Conservation (phyloP, 2,113 vertebrate genomes). For the Neopipo cinnamomea region DNA sequence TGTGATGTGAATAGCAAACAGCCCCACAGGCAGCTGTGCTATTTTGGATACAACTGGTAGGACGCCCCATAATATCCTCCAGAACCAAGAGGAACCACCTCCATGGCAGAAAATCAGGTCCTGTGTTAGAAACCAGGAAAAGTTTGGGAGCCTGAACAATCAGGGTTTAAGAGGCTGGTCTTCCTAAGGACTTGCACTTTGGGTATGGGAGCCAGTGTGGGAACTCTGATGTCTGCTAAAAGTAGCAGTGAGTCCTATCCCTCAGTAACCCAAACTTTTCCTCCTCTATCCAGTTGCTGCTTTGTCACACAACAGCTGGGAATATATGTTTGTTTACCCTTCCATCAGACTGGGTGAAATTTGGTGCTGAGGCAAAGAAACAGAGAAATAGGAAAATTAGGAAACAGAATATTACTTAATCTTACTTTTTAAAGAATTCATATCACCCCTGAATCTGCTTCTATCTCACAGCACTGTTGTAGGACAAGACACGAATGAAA, state of each 20-base stretch:
- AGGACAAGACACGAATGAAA: neutral
- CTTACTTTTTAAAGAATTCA: neutral
- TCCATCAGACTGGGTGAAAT: neutral
- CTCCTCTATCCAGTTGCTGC: neutral
- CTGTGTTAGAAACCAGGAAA: neutral
- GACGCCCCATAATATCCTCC: neutral
- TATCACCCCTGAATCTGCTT: neutral
- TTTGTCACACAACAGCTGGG: neutral
- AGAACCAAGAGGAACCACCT: neutral
- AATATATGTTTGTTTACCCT: neutral
- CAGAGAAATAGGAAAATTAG: neutral
- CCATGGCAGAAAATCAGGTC: neutral
- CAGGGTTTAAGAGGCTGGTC: neutral
- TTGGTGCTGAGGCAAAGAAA: neutral
- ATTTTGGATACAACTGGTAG: neutral
- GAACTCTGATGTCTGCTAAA: neutral
- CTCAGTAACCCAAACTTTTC: neutral
- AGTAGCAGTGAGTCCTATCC: neutral
- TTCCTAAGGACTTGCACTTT: neutral
- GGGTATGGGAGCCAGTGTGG: neutral
- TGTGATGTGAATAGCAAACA: conserved; percentile 1
- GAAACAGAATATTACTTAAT: neutral
- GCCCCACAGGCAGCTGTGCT: neutral
- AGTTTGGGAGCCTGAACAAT: neutral
- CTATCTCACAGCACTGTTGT: neutral